Evolutionary conservation across 1,140 invertebrate species (phyloP).

Genomic region (Gyrodactylus bullatarudis): DNA sequence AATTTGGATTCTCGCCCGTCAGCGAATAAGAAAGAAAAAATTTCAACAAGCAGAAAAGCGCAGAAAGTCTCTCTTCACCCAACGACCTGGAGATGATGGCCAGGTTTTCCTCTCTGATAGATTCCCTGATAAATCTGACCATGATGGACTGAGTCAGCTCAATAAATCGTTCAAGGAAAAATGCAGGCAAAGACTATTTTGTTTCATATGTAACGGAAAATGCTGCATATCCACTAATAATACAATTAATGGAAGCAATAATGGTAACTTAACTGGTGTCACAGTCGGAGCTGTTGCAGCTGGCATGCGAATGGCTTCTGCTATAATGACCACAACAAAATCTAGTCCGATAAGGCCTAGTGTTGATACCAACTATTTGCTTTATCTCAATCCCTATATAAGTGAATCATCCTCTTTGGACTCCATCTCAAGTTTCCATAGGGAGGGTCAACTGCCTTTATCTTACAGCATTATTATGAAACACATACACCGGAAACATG

Average conservation of each 20-base stretch:
- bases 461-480: not conserved
- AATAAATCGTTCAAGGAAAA: not conserved
- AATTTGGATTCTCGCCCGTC: conserved; percentile 28
- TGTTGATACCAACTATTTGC: not conserved
- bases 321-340: not conserved
- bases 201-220: not conserved
- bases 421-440: not conserved
- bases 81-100: too few species aligned
- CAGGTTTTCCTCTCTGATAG: too few species aligned
- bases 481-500: not conserved
- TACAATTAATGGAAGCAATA: too few species aligned
- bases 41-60: not conserved
- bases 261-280: not conserved
- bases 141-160: not conserved
- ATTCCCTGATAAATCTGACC: not conserved
- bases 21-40: conserved; percentile 14
- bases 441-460: not conserved
- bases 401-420: not conserved
- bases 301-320: not conserved
- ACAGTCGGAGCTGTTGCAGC: not conserved
- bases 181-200: not conserved
- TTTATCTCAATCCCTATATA: not conserved
- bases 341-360: not conserved
- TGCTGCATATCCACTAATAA: too few species aligned
- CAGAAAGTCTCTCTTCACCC: not conserved